phyloP scores from a whole-genome alignment of 2,113 vertebrate genomes.

The Ramphastos sulfuratus region DNA sequence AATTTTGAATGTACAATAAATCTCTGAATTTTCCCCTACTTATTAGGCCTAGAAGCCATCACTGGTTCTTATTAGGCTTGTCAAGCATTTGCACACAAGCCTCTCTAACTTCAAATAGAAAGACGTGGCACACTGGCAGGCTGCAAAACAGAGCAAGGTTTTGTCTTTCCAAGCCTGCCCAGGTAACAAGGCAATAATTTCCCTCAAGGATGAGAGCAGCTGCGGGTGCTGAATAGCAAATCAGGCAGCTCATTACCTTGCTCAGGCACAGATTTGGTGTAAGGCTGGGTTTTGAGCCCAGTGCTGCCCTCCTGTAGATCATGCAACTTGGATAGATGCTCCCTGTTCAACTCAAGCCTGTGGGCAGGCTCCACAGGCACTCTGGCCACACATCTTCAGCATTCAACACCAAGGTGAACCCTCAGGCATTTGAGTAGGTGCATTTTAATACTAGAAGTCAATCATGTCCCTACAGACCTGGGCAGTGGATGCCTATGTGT shows the following conservation, averaged over 20 bases:
- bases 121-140: neutral
- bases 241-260: neutral
- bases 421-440: neutral
- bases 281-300: neutral
- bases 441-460: neutral
- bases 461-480: neutral
- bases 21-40: neutral
- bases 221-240: neutral
- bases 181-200: slow-evolving; percentile 28
- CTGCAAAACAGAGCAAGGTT: slow-evolving; percentile 8
- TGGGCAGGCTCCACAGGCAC: neutral
- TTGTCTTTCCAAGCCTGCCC: neutral
- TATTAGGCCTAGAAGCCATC: slow-evolving; percentile 29
- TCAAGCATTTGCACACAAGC: neutral
- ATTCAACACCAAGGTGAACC: neutral
- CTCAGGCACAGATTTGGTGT: neutral
- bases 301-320: neutral
- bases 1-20: slow-evolving; percentile 20
- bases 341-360: neutral
- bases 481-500: neutral
- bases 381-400: neutral
- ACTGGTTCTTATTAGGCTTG: slow-evolving; percentile 6
- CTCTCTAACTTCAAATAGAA: neutral
- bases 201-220: neutral
- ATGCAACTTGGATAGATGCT: neutral